phyloP scores from a whole-genome alignment of 1,140 invertebrate genomes.

The Bombyx mandarina region DNA sequence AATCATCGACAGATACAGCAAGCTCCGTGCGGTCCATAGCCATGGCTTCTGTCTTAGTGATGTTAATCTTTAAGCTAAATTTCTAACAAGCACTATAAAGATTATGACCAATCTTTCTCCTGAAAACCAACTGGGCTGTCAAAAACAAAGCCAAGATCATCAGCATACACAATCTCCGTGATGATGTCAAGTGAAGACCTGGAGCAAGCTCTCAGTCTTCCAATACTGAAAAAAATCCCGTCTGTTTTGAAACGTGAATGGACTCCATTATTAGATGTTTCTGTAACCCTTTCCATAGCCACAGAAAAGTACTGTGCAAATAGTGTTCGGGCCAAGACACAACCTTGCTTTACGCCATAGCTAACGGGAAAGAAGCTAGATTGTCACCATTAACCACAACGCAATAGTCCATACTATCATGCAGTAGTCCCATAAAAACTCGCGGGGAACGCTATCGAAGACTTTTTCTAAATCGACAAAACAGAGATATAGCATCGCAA shows the following conservation, averaged over 20 bases:
- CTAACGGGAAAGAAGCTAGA: conserved; percentile 7
- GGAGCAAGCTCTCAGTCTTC: background rate
- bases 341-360: conserved; percentile 4
- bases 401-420: conserved; percentile 12
- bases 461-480: conserved; percentile 8
- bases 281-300: no score
- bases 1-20: no score
- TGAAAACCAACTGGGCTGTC: background rate
- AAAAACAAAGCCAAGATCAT: conserved; percentile 2
- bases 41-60: conserved; percentile 6
- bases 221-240: background rate
- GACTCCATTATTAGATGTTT: no score
- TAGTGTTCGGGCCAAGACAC: background rate
- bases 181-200: conserved; percentile 1
- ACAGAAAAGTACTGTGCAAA: no score
- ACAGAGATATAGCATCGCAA: conserved; percentile 1
- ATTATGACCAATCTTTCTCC: background rate
- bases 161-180: conserved; percentile 4
- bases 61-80: conserved; percentile 7
- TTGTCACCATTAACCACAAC: conserved; percentile 10
- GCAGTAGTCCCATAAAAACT: conserved; percentile 10
- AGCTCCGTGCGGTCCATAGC: background rate
- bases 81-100: background rate
- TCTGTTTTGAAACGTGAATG: no score
- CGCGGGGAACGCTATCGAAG: conserved; percentile 10